Conservation (phyloP, 2,888 invertebrate species). For the Chaitophorus viminalis region DNA sequence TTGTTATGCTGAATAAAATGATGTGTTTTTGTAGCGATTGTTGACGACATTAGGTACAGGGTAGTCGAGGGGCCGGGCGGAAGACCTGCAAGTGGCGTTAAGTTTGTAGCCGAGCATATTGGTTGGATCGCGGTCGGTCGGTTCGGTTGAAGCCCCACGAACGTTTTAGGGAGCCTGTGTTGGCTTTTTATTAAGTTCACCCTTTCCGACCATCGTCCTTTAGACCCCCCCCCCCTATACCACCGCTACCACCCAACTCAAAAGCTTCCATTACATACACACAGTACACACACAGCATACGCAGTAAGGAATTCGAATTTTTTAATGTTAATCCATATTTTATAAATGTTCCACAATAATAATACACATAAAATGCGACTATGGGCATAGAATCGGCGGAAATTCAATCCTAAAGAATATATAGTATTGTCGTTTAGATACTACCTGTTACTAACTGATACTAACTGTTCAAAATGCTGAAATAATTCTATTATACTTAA, state of each 20-base stretch:
- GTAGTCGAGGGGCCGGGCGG: constrained; percentile 41
- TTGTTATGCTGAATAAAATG: constrained; percentile 47
- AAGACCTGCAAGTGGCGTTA: constrained; percentile 59
- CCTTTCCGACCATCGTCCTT: neutral
- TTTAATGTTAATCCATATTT: neutral
- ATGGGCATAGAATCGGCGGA: no score
- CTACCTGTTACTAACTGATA: no score
- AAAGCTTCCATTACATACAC: constrained; percentile 41
- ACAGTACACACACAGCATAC: neutral
- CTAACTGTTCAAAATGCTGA: no score
- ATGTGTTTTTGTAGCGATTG: constrained; percentile 59
- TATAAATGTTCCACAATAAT: no score
- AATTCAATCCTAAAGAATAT: no score
- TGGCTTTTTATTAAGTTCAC: constrained; percentile 60
- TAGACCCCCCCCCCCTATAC: neutral
- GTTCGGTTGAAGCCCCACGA: constrained; percentile 53
- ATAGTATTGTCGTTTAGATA: no score
- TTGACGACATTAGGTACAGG: constrained; percentile 44
- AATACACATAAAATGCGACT: no score
- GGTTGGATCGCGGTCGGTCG: constrained; percentile 58
- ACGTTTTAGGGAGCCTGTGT: constrained; percentile 50
- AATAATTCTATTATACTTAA: no score
- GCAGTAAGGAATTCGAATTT: neutral
- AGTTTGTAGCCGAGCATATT: constrained; percentile 58
- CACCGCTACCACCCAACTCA: neutral